Percentiles rank a stretch among this genome's conserved stretches.
Conservation (phyloP, 2,888 invertebrate species). For the Corythucha ciliata region DNA sequence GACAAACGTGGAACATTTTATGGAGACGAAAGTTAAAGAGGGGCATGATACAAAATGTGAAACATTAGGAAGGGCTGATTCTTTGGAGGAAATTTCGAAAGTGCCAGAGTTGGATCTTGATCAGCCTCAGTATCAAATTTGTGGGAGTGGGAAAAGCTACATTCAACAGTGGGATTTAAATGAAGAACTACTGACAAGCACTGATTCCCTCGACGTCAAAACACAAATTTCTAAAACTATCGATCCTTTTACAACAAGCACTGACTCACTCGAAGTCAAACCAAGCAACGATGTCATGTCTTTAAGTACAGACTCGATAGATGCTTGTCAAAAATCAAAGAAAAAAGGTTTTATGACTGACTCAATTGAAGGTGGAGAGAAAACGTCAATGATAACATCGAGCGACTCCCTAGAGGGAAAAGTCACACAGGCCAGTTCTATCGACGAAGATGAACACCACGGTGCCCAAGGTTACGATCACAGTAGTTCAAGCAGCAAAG, state of each 20-base stretch:
- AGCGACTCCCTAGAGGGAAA: slow-evolving; percentile 44
- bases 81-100: slow-evolving; percentile 46
- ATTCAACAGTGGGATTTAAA: slow-evolving; percentile 34
- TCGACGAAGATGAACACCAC: slow-evolving; percentile 42
- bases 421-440: slow-evolving; percentile 41
- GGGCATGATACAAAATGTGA: slow-evolving; percentile 41
- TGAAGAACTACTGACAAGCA: slow-evolving; percentile 42
- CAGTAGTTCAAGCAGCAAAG: slow-evolving; percentile 45
- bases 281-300: slow-evolving; percentile 40
- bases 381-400: slow-evolving; percentile 43
- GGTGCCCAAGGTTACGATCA: slow-evolving; percentile 40
- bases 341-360: slow-evolving; percentile 46
- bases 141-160: slow-evolving; percentile 32
- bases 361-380: slow-evolving; percentile 46
- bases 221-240: slow-evolving; percentile 33
- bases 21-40: slow-evolving; percentile 25
- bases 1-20: slow-evolving; percentile 49
- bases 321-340: slow-evolving; percentile 41
- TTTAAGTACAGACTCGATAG: slow-evolving; percentile 44
- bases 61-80: slow-evolving; percentile 47
- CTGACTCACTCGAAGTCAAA: slow-evolving; percentile 50
- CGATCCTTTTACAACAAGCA: slow-evolving; percentile 52
- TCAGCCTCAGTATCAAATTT: slow-evolving; percentile 38
- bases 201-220: slow-evolving; percentile 55
- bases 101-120: slow-evolving; percentile 48